Base-by-base conservation (phyloP, 2,797 vertebrate genomes). In the Hypotaenidia philippensis region DNA sequence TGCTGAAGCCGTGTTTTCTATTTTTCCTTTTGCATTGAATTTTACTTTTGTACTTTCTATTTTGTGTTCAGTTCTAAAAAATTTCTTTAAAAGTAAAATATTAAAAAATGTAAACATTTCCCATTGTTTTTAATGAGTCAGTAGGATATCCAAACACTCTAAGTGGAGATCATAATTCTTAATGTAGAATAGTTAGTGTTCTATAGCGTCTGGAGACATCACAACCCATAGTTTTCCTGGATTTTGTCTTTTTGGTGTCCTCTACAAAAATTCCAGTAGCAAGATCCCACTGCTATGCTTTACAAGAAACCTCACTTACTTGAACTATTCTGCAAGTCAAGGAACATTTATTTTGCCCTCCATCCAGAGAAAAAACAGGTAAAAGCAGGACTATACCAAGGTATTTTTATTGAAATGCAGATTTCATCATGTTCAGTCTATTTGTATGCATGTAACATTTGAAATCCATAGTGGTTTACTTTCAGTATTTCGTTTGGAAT, bases 41-140 rank as follows among this genome's bases (percentile, higher is more conserved):
- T 80, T 59, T 45, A 36, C 23, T 53, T 45, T 34, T 38, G 6
- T 74, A 57, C 71, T 71, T 80, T 13, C 53, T 29, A 12, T 74
- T 60, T 20, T 25, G 65, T 49, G 9, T 76, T 83, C 23, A 27
- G 9, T 66, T 77, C 66, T 89, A 36, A 13, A 15, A 53, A 1
- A 49, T 41, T 92, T 76, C n/a, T 87, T 83, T 45, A 56, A 44
- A 89, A 66, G 4, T 63, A 59, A 80, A 60, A 23, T 32, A 45
- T 45, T n/a, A 52, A 66, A 34, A 80, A 55, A 49, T 3, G 3
- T n/a, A 53, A 25, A 23, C 31, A 4, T 3, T 59, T 6, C 11
- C 6, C 5, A 22, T 27, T 69, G 34, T 56, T 81, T 90, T 65
- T 68, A 57, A 15, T 36, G 25, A 69, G 15, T 31, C 14, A 12